A percentile compares a stretch with the other conserved stretches of the same genome.
Evolutionary conservation across 2,797 vertebrate species (phyloP).

Genomic region (Menidia menidia): DNA sequence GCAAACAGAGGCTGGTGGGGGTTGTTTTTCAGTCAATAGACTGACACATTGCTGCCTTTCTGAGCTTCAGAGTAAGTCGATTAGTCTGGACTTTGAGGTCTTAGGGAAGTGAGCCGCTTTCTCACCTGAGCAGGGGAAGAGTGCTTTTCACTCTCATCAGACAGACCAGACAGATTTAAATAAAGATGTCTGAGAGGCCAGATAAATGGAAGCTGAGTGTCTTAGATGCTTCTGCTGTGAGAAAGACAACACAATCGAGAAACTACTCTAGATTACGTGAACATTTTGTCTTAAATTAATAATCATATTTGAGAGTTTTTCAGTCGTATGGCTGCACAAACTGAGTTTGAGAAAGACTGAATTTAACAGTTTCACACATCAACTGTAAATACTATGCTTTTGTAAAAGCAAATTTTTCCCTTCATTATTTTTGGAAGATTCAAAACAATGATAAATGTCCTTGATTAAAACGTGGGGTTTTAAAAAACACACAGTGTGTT

Average conservation of each 20-base stretch:
- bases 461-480: background rate
- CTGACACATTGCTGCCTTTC: slow-evolving; percentile 64
- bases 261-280: background rate
- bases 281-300: slow-evolving; percentile 26
- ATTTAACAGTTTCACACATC: slow-evolving; percentile 1
- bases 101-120: slow-evolving; percentile 51
- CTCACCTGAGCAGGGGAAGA: slow-evolving; percentile 62
- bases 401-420: slow-evolving; percentile 5
- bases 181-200: slow-evolving; percentile 14
- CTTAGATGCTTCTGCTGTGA: background rate
- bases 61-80: slow-evolving; percentile 72
- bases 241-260: slow-evolving; percentile 4
- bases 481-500: background rate
- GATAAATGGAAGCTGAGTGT: slow-evolving; percentile 10
- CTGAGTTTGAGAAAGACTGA: slow-evolving; percentile 14
- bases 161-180: slow-evolving; percentile 40
- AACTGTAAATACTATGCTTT: background rate
- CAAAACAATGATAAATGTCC: no score
- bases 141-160: slow-evolving; percentile 38
- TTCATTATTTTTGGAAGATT: background rate
- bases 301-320: slow-evolving; percentile 14
- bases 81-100: slow-evolving; percentile 77
- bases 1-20: slow-evolving; percentile 54
- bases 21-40: slow-evolving; percentile 74
- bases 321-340: slow-evolving; percentile 22